Conservation (phyloP, 2,888 invertebrate genomes). For the Tuta absoluta region DNA sequence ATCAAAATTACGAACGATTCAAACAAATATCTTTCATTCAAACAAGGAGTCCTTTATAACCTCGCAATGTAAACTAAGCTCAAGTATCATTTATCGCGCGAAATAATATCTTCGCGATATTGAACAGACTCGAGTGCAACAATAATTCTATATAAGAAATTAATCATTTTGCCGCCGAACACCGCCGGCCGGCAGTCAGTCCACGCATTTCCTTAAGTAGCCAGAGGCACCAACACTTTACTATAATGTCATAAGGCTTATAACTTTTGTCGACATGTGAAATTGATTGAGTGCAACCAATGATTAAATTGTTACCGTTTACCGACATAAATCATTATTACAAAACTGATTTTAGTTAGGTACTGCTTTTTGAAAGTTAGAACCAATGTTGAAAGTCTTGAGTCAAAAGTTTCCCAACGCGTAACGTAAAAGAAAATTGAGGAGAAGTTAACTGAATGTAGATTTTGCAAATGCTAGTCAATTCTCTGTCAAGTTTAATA, state of each 20-base stretch:
- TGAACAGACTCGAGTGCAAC: slow-evolving; percentile 32
- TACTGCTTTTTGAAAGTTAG: slow-evolving; percentile 20
- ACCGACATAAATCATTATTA: slow-evolving; percentile 21
- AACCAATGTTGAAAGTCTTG: not conserved
- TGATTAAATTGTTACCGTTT: slow-evolving; percentile 32
- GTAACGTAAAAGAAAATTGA: not conserved
- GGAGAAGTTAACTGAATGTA: not conserved
- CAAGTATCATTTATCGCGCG: slow-evolving; percentile 38
- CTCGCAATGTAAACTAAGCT: not conserved
- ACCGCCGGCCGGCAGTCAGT: slow-evolving; percentile 23
- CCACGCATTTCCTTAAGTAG: slow-evolving; percentile 43
- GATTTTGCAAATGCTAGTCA: too few species aligned
- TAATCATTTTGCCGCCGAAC: slow-evolving; percentile 53
- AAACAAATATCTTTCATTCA: not conserved
- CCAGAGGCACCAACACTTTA: slow-evolving; percentile 44
- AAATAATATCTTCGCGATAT: slow-evolving; percentile 22
- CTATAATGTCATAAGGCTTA: slow-evolving; percentile 28
- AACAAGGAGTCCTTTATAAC: not conserved
- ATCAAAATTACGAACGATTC: not conserved
- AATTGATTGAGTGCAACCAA: slow-evolving; percentile 37
- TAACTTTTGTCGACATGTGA: slow-evolving; percentile 46
- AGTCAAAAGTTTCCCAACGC: not conserved
- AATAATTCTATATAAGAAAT: slow-evolving; percentile 54
- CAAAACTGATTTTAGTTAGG: slow-evolving; percentile 15
- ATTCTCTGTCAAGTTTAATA: not conserved